phyloP scores from a whole-genome alignment of 1,140 invertebrate genomes.

The Carposina sasakii region DNA sequence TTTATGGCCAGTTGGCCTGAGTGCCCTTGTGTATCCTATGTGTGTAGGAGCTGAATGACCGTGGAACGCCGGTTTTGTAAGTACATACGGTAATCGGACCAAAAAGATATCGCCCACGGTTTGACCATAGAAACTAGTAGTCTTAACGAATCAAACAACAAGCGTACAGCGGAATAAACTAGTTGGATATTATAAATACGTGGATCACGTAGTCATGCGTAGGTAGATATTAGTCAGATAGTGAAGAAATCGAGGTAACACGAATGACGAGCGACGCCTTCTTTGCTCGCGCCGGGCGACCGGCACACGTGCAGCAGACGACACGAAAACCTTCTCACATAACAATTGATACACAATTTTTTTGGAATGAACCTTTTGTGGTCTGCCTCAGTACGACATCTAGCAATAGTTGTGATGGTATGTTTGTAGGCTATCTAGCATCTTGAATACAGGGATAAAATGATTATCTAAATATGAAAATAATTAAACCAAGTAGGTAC shows the following conservation, averaged over 20 bases:
- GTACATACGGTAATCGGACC: slow-evolving; percentile 44
- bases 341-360: slow-evolving; percentile 31
- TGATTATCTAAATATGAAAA: no score
- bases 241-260: slow-evolving; percentile 44
- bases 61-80: slow-evolving; percentile 62
- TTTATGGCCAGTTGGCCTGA: slow-evolving; percentile 53
- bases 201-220: slow-evolving; percentile 30
- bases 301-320: slow-evolving; percentile 45
- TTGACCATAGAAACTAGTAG: slow-evolving; percentile 20
- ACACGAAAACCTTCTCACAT: slow-evolving; percentile 33
- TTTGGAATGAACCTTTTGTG: no score
- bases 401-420: no score
- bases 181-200: slow-evolving; percentile 31
- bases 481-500: no score
- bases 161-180: slow-evolving; percentile 26
- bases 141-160: slow-evolving; percentile 18
- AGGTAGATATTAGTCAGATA: slow-evolving; percentile 34
- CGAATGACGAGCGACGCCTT: slow-evolving; percentile 44
- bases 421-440: no score
- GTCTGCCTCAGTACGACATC: no score
- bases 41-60: slow-evolving; percentile 62
- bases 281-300: slow-evolving; percentile 35
- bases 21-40: slow-evolving; percentile 64
- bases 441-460: no score
- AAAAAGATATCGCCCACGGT: slow-evolving; percentile 27